These are phyloP conservation scores for Helicolenus hilgendorfi DNA, from an alignment of 2,797 vertebrate genomes.

Conservation along the genomic window DNA sequence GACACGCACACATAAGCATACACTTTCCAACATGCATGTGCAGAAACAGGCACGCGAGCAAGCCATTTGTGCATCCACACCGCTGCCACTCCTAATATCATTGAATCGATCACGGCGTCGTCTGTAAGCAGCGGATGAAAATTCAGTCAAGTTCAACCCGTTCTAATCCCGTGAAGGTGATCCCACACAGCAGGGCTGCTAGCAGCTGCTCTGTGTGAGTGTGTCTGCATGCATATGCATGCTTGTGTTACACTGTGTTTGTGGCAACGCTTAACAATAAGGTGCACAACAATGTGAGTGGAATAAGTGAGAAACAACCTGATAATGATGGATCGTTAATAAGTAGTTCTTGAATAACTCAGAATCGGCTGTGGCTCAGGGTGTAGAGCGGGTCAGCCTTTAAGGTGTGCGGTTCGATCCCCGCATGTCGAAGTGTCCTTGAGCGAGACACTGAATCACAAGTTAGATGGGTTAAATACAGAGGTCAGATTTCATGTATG, in stretches of 20 bases:
- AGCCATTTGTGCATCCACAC: constrained; percentile 14
- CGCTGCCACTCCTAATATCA: constrained; percentile 34
- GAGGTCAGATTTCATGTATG: neutral
- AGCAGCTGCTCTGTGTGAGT: constrained; percentile 2
- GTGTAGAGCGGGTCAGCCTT: neutral
- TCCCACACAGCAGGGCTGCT: constrained; percentile 26
- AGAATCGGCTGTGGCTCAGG: neutral
- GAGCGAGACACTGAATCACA: neutral
- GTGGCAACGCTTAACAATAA: neutral
- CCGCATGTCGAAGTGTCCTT: neutral
- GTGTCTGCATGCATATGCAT: neutral
- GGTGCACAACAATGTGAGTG: neutral
- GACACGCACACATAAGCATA: neutral
- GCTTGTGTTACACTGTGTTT: neutral
- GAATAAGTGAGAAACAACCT: neutral
- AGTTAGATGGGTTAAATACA: neutral
- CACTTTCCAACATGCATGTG: constrained; percentile 19
- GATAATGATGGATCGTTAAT: neutral
- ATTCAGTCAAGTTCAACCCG: constrained; percentile 49
- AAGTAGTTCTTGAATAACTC: neutral
- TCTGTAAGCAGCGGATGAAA: constrained; percentile 25
- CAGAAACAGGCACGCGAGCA: neutral
- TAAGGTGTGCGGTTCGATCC: neutral
- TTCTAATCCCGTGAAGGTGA: constrained; percentile 59
- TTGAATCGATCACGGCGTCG: constrained; percentile 37